Evolutionary conservation across 2,888 invertebrate genomes (phyloP), one percentile per base, ranked within the genome.

Genomic region (Toxonevra muliebris): DNA sequence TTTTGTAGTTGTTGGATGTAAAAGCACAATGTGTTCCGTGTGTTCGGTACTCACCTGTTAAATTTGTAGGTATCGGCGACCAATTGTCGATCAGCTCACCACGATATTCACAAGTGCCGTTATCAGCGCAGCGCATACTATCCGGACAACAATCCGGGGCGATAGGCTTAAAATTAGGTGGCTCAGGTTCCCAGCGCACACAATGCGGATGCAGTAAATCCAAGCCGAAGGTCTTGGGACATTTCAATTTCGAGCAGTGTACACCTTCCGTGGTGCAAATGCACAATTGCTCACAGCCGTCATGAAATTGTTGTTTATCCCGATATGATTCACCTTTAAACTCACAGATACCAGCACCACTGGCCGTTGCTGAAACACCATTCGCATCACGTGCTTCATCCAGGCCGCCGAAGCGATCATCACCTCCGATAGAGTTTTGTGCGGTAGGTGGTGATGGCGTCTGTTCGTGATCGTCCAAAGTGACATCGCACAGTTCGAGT

Each of bases 121-220:
- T 94, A 80, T 91, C 91, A 68, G 91, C 88, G 75, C 95, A 95
- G 45, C 89, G 87, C 69, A 95, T 90, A 70, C 92, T 88, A 74
- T 93, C 88, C 0, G 94, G 93, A 78, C 95, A 95, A 82, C 95
- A 95, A 76, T 91, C 89, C 0, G 95, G 95, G 0, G 93, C 90
- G 50, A 87, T 87, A 0, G 93, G 90, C 1, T 87, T 86, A 72
- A 92, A 91, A 77, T 90, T 87, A 0, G 90, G 88, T 0, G 94
- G 94, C 20, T 90, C 91, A 0, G 93, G 91, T 69, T 94, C 94
- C 96, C 96, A 96, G 73, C 92, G 90, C 10, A 95, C 87, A 79
- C 96, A 96, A 69, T 92, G 90, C 0, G 94, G 92, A 77, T 95
- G 93, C 57, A 95, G 85, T 9, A 94, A 90, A 79, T 95, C 95